Evolutionary conservation across 1,140 invertebrate species (phyloP).

Genomic region (Scaptomyza hsui): DNA sequence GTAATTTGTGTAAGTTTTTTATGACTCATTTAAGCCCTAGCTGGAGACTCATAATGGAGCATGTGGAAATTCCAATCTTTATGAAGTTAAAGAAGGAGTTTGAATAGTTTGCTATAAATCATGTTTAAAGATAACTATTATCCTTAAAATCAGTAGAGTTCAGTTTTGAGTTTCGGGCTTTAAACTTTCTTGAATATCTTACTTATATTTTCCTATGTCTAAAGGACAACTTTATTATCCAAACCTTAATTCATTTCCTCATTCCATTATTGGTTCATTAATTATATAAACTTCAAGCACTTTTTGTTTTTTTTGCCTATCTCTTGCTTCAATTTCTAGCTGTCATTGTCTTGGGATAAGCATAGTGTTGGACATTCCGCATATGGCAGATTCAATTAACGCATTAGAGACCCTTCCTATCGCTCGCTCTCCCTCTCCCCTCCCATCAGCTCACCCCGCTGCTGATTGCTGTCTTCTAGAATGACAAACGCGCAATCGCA

Average conservation of each 20-base stretch:
- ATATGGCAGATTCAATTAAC: slow-evolving; percentile 43
- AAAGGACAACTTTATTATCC: no score
- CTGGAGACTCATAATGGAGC: slow-evolving; percentile 14
- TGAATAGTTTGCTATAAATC: no score
- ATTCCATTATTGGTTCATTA: not conserved
- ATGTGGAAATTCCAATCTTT: not conserved
- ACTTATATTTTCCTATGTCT: no score
- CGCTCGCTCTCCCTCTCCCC: not conserved
- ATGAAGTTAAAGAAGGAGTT: no score
- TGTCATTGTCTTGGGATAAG: slow-evolving; percentile 3
- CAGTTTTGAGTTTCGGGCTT: no score
- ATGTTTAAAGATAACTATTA: no score
- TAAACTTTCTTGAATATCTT: no score
- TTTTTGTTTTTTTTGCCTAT: not conserved
- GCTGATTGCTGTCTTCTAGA: slow-evolving; percentile 45
- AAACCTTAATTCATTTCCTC: not conserved
- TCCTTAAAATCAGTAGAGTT: no score
- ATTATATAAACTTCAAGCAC: not conserved
- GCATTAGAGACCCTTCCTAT: slow-evolving; percentile 17
- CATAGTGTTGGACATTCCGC: slow-evolving; percentile 24
- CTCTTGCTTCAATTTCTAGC: not conserved
- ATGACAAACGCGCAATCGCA: slow-evolving; percentile 48
- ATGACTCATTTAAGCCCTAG: slow-evolving; percentile 57
- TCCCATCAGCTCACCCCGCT: not conserved
- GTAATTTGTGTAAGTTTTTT: slow-evolving; percentile 40